Percentiles rank a stretch among this genome's conserved stretches.
These are phyloP conservation scores for Diplolepis rosae DNA, from an alignment of 2,888 invertebrate species.

Conservation along the genomic window DNA sequence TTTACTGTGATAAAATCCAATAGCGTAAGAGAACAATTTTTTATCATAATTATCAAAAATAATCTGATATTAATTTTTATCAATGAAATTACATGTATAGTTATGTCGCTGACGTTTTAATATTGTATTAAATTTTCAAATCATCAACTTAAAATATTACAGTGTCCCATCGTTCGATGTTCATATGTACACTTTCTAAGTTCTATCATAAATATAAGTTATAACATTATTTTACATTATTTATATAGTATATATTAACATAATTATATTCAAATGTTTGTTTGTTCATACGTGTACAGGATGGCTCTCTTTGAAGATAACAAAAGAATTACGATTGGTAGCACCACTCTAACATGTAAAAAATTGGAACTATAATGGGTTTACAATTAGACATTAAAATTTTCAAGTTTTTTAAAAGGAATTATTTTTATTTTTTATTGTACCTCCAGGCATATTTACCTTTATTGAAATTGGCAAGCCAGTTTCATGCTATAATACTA, in stretches of 20 bases:
- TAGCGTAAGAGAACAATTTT: neutral
- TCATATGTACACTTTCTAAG: constrained; percentile 44
- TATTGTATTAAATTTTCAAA: neutral
- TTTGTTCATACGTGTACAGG: neutral
- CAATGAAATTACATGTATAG: neutral
- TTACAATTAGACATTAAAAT: no score
- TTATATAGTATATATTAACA: constrained; percentile 32
- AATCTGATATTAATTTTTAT: neutral
- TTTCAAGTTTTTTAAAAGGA: neutral
- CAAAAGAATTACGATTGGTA: neutral
- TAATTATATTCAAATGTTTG: constrained; percentile 10
- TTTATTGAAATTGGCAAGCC: no score
- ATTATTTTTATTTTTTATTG: neutral
- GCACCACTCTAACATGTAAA: neutral
- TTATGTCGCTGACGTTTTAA: neutral
- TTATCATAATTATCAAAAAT: neutral
- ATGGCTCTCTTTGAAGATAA: constrained; percentile 12
- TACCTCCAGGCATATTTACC: neutral
- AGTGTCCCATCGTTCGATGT: constrained; percentile 33
- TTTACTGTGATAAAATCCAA: neutral
- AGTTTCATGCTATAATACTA: no score
- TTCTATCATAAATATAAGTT: constrained; percentile 49
- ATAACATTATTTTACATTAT: constrained; percentile 45
- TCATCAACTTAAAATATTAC: constrained; percentile 5
- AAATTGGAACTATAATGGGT: neutral